Evolutionary conservation across 2,888 invertebrate species (phyloP).

Genomic region (Ariolimax columbianus): DNA sequence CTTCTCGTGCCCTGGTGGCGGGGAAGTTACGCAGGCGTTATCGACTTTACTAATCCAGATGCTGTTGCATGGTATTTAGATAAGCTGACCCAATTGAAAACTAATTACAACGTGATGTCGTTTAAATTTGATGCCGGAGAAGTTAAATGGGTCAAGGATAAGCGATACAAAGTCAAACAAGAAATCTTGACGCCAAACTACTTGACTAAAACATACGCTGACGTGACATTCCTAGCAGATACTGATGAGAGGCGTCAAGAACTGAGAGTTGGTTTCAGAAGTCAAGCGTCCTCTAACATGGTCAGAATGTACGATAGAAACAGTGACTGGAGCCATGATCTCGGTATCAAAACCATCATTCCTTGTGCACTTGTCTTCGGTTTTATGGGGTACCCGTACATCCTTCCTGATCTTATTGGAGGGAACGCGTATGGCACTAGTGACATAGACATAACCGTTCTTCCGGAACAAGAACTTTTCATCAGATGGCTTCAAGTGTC

Average conservation of each 20-base stretch:
- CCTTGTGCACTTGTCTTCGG: constrained; percentile 85
- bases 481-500: constrained; percentile 91
- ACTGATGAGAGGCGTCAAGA: constrained; percentile 83
- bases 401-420: constrained; percentile 91
- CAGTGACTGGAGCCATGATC: constrained; percentile 89
- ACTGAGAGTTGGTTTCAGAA: constrained; percentile 89
- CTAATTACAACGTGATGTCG: constrained; percentile 87
- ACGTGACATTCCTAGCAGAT: constrained; percentile 64
- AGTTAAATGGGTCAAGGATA: constrained; percentile 68
- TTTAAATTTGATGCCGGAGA: constrained; percentile 91
- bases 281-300: constrained; percentile 91
- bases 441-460: constrained; percentile 47
- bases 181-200: constrained; percentile 63
- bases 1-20: constrained; percentile 87
- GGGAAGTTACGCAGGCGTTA: constrained; percentile 85
- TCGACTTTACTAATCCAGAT: constrained; percentile 91
- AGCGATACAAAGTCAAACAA: constrained; percentile 58
- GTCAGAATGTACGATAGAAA: constrained; percentile 87
- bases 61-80: constrained; percentile 87
- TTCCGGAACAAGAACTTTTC: constrained; percentile 80
- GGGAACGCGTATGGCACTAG: constrained; percentile 69
- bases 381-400: constrained; percentile 86
- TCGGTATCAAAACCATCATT: constrained; percentile 87
- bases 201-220: constrained; percentile 68
- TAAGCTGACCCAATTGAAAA: constrained; percentile 85